These are phyloP conservation scores for Dinoponera quadriceps DNA, from an alignment of 1,140 invertebrate species.

Conservation along the genomic window DNA sequence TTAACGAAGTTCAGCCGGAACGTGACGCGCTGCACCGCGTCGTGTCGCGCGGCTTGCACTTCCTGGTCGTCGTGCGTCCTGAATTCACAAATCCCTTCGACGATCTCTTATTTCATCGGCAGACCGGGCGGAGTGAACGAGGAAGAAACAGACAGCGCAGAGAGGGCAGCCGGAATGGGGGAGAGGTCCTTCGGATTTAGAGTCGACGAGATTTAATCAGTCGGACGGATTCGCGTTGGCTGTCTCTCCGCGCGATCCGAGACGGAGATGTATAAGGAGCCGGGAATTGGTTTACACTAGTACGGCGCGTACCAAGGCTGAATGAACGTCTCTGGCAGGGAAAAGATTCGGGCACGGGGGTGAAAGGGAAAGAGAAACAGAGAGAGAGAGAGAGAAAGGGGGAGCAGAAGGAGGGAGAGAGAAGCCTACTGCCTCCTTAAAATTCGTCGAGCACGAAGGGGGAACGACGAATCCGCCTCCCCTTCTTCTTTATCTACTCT, in stretches of 20 bases:
- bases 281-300: slow-evolving; percentile 67
- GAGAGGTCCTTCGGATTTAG: slow-evolving; percentile 6
- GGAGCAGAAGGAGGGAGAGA: slow-evolving; percentile 1
- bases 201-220: slow-evolving; percentile 66
- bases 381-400: slow-evolving; percentile 7
- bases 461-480: background rate
- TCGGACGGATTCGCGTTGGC: slow-evolving; percentile 39
- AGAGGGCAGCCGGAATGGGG: background rate
- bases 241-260: slow-evolving; percentile 24
- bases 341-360: slow-evolving; percentile 23
- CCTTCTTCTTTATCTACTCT: slow-evolving; percentile 28
- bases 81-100: slow-evolving; percentile 48
- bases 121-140: background rate
- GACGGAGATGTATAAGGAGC: slow-evolving; percentile 55
- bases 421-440: slow-evolving; percentile 54
- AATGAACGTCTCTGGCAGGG: slow-evolving; percentile 22
- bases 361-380: slow-evolving; percentile 3
- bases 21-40: slow-evolving; percentile 30
- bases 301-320: background rate
- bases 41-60: slow-evolving; percentile 13
- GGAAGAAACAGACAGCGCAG: background rate
- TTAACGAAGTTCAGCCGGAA: slow-evolving; percentile 46
- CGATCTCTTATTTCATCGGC: slow-evolving; percentile 59
- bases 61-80: slow-evolving; percentile 29
- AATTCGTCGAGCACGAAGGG: slow-evolving; percentile 49